phyloP scores from a whole-genome alignment of 2,888 invertebrate species.

The Tachina fera region DNA sequence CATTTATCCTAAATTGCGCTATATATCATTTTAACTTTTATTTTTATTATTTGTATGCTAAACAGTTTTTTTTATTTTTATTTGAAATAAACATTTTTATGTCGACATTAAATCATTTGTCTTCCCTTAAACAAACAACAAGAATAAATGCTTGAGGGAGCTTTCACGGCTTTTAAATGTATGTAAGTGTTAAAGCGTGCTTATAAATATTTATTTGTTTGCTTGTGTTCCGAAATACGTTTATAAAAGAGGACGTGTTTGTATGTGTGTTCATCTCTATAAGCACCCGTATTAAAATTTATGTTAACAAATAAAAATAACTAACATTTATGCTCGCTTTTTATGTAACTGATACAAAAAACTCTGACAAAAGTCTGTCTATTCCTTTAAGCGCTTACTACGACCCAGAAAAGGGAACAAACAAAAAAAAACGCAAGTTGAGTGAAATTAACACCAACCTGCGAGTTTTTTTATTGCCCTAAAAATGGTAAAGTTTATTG shows the following conservation, averaged over 20 bases:
- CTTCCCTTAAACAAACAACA: neutral
- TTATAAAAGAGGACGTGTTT: neutral
- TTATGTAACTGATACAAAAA: neutral
- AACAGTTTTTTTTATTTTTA: neutral
- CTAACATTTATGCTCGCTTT: neutral
- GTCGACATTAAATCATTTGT: constrained; percentile 9
- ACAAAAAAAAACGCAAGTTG: too few species aligned
- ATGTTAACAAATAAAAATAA: constrained; percentile 13
- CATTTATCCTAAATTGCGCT: neutral
- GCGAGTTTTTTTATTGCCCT: too few species aligned
- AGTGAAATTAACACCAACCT: too few species aligned
- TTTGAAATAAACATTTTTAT: constrained; percentile 16
- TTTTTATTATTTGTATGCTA: neutral
- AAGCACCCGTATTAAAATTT: neutral
- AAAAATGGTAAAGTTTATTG: too few species aligned
- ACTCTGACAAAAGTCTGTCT: neutral
- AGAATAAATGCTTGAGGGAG: neutral
- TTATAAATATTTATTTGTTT: neutral
- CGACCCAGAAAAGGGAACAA: too few species aligned
- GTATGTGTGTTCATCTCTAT: neutral
- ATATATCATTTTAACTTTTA: neutral
- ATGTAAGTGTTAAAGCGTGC: neutral
- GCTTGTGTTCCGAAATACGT: neutral
- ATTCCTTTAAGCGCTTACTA: too few species aligned
- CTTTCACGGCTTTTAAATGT: neutral